Evolutionary conservation across 1,140 invertebrate genomes (phyloP).

Genomic region (Aricia agestis): DNA sequence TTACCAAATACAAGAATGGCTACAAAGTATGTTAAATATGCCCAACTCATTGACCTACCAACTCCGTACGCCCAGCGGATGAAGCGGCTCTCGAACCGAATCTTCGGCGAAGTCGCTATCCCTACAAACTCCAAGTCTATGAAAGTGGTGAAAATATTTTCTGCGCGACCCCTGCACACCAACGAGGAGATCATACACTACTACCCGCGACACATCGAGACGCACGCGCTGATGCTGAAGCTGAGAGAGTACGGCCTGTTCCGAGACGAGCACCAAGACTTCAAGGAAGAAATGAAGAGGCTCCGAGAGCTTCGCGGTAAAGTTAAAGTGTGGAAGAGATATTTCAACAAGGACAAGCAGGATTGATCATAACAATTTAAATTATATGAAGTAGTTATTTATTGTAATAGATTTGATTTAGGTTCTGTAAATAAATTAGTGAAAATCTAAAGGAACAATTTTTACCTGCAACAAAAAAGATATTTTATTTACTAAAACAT

Average conservation of each 20-base stretch:
- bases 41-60: constrained; percentile 80
- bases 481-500: no score
- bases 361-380: constrained; percentile 22
- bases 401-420: constrained; percentile 1
- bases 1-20: constrained; percentile 38
- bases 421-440: background rate
- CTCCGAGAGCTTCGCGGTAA: constrained; percentile 88
- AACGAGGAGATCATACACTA: constrained; percentile 86
- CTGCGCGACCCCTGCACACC: constrained; percentile 84
- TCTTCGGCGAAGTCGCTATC: constrained; percentile 92
- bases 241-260: constrained; percentile 87
- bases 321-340: constrained; percentile 69
- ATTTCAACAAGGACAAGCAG: constrained; percentile 44
- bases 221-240: constrained; percentile 81
- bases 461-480: no score
- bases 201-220: constrained; percentile 91
- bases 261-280: constrained; percentile 94
- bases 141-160: constrained; percentile 90
- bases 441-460: no score
- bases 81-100: constrained; percentile 89
- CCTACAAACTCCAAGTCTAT: constrained; percentile 84
- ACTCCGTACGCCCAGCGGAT: constrained; percentile 91
- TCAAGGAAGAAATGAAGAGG: constrained; percentile 91
- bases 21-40: constrained; percentile 80
- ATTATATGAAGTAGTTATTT: background rate